These are phyloP conservation scores for Candoia aspera DNA, from an alignment of 2,113 vertebrate genomes.

Conservation along the genomic window DNA sequence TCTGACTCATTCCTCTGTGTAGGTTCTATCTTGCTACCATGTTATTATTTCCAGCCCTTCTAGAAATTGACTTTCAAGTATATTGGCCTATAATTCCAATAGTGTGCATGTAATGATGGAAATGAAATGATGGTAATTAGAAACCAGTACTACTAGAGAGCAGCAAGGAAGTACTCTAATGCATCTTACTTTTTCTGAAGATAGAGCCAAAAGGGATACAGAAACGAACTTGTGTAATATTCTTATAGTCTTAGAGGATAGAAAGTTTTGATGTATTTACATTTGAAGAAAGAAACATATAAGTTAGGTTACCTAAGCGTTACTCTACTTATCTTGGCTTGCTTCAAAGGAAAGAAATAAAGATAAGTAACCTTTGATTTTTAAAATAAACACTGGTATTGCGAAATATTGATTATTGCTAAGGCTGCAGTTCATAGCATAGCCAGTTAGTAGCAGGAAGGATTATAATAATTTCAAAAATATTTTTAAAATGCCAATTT, in stretches of 20 bases:
- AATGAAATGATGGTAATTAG: background rate
- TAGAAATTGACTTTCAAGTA: background rate
- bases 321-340: background rate
- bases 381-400: background rate
- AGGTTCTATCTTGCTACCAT: background rate
- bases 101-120: background rate
- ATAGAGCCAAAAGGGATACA: background rate
- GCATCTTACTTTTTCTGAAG: background rate
- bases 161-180: background rate
- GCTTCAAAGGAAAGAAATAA: background rate
- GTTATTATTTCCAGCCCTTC: background rate
- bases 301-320: background rate
- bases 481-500: background rate
- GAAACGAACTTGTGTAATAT: background rate
- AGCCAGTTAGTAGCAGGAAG: background rate
- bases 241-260: background rate
- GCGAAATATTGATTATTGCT: background rate
- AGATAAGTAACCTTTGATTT: background rate
- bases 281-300: background rate
- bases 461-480: background rate
- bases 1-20: background rate
- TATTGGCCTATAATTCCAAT: background rate
- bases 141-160: background rate
- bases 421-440: background rate
- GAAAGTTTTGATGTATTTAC: background rate